Evolutionary conservation across 2,888 invertebrate species (phyloP), one percentile per base, ranked within the genome.

Genomic region (Luperina testacea): DNA sequence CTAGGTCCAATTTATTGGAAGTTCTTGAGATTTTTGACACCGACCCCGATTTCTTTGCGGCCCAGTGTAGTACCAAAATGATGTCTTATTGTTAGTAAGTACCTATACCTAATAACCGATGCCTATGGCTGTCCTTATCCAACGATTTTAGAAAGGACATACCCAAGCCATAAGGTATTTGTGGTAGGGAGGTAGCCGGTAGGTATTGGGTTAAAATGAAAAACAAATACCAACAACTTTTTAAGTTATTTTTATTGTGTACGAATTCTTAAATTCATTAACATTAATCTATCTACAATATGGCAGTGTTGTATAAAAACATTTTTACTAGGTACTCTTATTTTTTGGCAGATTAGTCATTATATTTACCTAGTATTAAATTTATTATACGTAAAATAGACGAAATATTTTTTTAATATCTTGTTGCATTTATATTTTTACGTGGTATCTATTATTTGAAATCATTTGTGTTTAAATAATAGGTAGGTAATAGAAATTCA

Each of bases 211-310:
- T 24, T 27, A 24, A 72, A 80, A 73, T 45, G 7, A 61, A 82
- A 87, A 82, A 76, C 77, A 82, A 83, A 72, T 32, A 24, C 45
- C 32, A 48, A 61, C 32, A 85, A 86, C 77, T 88, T 91, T 92
- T 89, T 83, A 90, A 90, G 88, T 92, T 89, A 90, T 92, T 93
- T 93, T 93, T 94, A 94, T 93, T 94, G 87, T 88, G 73, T 88
- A 88, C 79, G 83, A 82, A 83, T 87, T 88, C 87, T 87, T 89
- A 89, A 88, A 87, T 85, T 88, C 88, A 85, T 87, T 90, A 91
- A 85, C 87, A 90, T 90, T 90, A 93, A 90, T 92, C 92, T 95
- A 95, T 95, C 95, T 96, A 96, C 94, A 95, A 72, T 90, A 92
- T 96, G 96, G 96, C 96, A 96, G 96, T 96, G 96, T 91, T 93